phyloP scores from a whole-genome alignment of 2,888 invertebrate genomes.

The Odontocerum albicorne region DNA sequence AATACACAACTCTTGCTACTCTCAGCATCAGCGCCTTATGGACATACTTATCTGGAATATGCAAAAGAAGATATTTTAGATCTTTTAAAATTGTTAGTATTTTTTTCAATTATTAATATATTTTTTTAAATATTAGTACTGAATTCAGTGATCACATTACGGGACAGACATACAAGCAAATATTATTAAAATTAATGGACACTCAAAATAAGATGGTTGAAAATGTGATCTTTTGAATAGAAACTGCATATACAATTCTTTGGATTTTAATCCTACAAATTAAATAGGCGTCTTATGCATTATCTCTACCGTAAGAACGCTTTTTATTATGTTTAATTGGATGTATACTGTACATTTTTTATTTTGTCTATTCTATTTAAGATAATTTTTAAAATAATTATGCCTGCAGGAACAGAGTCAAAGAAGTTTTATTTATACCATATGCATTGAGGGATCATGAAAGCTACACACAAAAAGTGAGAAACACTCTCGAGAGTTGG shows the following conservation, averaged over 20 bases:
- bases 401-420: constrained; percentile 62
- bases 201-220: too few species aligned
- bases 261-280: too few species aligned
- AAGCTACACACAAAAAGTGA: constrained; percentile 63
- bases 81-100: constrained; percentile 61
- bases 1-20: constrained; percentile 61
- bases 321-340: constrained; percentile 4
- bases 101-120: constrained; percentile 7
- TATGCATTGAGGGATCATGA: constrained; percentile 71
- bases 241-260: too few species aligned
- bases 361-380: constrained; percentile 17
- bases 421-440: constrained; percentile 71
- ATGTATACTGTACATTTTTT: constrained; percentile 11
- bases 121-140: too few species aligned
- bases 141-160: too few species aligned
- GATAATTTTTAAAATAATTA: constrained; percentile 19
- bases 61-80: constrained; percentile 64
- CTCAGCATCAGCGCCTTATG: constrained; percentile 71
- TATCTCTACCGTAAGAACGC: too few species aligned
- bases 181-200: too few species aligned
- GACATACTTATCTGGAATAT: constrained; percentile 66
- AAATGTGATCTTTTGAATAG: too few species aligned
- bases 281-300: too few species aligned
- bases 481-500: constrained; percentile 62
- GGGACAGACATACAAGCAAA: too few species aligned